Base-by-base conservation (phyloP, 2,888 invertebrate species). In the Heliconius cydno region DNA sequence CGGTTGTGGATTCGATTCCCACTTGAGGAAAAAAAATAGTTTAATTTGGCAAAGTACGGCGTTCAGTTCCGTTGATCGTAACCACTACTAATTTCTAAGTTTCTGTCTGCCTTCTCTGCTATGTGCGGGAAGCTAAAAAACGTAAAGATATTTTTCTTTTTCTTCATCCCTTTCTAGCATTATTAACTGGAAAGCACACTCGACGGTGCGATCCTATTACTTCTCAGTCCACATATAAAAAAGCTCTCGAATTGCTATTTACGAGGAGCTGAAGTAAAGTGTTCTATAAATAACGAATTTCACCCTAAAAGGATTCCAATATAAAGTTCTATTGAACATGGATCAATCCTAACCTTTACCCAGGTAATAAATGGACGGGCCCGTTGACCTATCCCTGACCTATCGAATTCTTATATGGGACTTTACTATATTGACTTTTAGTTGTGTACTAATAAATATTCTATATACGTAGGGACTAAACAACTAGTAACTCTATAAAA, bases 311-410 rank as follows among this genome's bases (percentile, higher is more conserved):
- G 77, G 76, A 79, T 73, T 77, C 57, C 72, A 25, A 66, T 70
- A 76, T 79, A 38, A 73, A 28, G 66, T 41, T 34, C 25, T 25
- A 67, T 79, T 67, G 77, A 67, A 78, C 77, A 41, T 28, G 28
- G 66, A 34, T 67, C 65, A 70, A 73, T 75, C 63, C 65, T 38
- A 66, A 66, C 67, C 41, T 71, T 66, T 66, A 28, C n/a, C 34
- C 67, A 77, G 72, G 72, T 77, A 76, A 77, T 68, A 67, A 77
- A 80, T 80, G 73, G 79, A 67, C 65, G 52, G 68, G 34, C 41
- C 68, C 65, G 65, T 38, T 77, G 78, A 57, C 70, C 77, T 68
- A 74, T 46, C 79, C 77, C 70, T 79, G 72, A 81, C 81, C 79
- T 70, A 72, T 81, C 63, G 67, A 72, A 81, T 78, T 75, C 76